phyloP scores from a whole-genome alignment of 2,113 vertebrate species.

The Pseudopodoces humilis region DNA sequence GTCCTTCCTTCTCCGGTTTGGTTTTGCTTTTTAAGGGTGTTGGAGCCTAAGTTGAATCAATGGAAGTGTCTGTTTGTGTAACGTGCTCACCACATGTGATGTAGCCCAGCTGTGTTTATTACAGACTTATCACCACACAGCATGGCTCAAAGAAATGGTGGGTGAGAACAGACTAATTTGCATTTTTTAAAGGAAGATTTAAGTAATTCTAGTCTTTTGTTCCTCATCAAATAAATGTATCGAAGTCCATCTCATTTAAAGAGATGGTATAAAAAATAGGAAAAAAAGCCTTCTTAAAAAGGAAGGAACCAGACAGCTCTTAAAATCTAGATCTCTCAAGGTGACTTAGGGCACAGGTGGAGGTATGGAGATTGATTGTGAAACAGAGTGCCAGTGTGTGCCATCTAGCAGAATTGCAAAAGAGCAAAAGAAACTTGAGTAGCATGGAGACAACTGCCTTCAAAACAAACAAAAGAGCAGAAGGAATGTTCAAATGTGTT shows the following conservation, averaged over 20 bases:
- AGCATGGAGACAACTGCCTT: not conserved
- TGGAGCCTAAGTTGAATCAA: not conserved
- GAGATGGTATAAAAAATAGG: not conserved
- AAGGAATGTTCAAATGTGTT: not conserved
- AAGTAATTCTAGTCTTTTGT: not conserved
- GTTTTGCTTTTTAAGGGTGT: not conserved
- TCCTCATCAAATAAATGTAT: not conserved
- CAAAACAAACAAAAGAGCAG: not conserved
- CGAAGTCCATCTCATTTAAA: not conserved
- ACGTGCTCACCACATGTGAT: not conserved
- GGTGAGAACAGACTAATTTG: not conserved
- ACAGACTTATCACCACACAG: not conserved
- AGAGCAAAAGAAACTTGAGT: not conserved
- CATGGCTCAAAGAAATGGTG: not conserved
- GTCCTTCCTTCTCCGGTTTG: rapidly evolving
- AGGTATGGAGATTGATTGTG: not conserved
- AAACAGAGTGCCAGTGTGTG: not conserved
- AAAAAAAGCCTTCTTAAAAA: not conserved
- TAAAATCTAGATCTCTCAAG: not conserved
- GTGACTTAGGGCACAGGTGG: not conserved
- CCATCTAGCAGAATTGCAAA: not conserved
- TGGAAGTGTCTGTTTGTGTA: not conserved
- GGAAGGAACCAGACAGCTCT: not conserved
- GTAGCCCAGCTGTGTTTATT: not conserved
- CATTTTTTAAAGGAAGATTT: not conserved